phyloP scores from a whole-genome alignment of 2,113 vertebrate species.

The Tetrao urogallus region DNA sequence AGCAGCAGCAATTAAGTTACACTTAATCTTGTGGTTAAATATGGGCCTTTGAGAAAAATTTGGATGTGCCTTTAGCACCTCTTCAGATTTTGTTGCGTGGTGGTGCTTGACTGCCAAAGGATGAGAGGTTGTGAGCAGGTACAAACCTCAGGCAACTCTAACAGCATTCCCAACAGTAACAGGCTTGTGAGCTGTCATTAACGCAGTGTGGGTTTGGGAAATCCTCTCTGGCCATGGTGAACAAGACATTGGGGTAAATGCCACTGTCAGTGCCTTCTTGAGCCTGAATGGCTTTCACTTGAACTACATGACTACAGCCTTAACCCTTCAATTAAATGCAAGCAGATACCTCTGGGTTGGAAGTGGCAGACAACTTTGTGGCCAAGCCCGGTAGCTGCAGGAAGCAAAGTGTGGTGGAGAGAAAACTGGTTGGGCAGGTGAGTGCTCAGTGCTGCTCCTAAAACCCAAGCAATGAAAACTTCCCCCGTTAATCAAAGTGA shows the following conservation, averaged over 20 bases:
- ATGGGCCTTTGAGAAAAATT: neutral
- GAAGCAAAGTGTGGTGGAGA: neutral
- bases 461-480: neutral
- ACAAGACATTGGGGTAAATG: neutral
- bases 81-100: neutral
- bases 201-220: neutral
- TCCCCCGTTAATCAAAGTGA: neutral
- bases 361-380: neutral
- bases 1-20: neutral
- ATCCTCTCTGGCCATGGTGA: accelerated
- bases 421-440: neutral
- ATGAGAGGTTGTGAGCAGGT: neutral
- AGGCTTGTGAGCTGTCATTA: neutral
- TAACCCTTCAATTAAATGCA: neutral
- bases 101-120: neutral
- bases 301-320: neutral
- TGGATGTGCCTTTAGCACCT: neutral
- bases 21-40: neutral
- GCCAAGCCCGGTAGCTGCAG: neutral
- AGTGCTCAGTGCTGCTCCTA: neutral
- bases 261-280: neutral
- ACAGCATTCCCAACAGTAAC: neutral
- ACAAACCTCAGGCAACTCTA: neutral
- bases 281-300: neutral
- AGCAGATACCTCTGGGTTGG: neutral